A percentile compares a stretch with the other conserved stretches of the same genome.
phyloP scores from a whole-genome alignment of 1,140 invertebrate species.

The Plodia interpunctella region DNA sequence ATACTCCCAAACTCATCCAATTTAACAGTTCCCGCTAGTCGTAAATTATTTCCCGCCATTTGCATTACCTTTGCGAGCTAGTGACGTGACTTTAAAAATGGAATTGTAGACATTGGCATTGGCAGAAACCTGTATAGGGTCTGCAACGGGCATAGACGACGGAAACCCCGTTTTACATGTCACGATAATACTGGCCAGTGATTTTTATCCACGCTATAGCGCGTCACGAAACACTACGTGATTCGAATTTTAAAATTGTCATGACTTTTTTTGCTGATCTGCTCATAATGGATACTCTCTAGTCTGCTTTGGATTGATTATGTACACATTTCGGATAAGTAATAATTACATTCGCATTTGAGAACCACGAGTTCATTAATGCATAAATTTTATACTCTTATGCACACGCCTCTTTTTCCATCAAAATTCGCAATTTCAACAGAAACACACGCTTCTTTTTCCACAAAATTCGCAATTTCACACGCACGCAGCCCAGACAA shows the following conservation, averaged over 20 bases:
- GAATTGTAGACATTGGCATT: neutral
- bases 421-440: too few species aligned
- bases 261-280: neutral
- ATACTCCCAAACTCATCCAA: neutral
- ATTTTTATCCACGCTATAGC: neutral
- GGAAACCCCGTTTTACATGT: constrained; percentile 3
- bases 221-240: constrained; percentile 2
- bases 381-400: too few species aligned
- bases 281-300: neutral
- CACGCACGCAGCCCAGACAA: too few species aligned
- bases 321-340: too few species aligned
- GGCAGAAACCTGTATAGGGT: neutral
- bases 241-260: constrained; percentile 1
- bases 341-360: too few species aligned
- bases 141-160: neutral
- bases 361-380: too few species aligned
- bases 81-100: constrained; percentile 6
- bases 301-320: too few species aligned
- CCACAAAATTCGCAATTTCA: too few species aligned
- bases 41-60: neutral
- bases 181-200: neutral
- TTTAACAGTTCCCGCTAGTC: constrained; percentile 2
- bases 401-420: too few species aligned
- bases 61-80: neutral
- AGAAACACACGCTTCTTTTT: too few species aligned